Evolutionary conservation across 2,797 vertebrate species (phyloP).

Genomic region (Liasis olivaceus): DNA sequence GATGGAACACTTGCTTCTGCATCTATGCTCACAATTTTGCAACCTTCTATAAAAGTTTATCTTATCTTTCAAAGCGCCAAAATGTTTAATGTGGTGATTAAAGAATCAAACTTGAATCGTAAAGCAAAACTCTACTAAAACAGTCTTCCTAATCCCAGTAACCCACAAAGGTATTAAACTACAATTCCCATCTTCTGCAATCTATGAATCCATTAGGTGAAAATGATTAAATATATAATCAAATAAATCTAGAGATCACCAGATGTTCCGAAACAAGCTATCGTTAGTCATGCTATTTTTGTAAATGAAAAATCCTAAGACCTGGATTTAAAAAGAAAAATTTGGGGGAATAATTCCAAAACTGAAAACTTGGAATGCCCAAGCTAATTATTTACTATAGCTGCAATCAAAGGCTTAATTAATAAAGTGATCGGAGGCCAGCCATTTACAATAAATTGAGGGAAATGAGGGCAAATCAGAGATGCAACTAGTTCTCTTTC

Average conservation of each 20-base stretch:
- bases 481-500: neutral
- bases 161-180: neutral
- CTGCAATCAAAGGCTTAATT: constrained; percentile 1
- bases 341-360: neutral
- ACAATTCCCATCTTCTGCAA: neutral
- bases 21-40: neutral
- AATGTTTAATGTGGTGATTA: neutral
- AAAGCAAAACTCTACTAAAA: neutral
- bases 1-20: neutral
- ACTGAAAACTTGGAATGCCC: neutral
- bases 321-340: neutral
- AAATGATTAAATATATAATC: neutral
- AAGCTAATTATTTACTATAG: neutral
- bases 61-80: neutral
- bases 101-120: neutral
- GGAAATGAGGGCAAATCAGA: neutral
- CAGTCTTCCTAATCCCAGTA: neutral
- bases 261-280: neutral
- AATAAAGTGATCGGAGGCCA: constrained; percentile 16
- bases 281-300: constrained; percentile 5
- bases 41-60: neutral
- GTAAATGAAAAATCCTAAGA: neutral
- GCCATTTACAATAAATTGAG: constrained; percentile 25
- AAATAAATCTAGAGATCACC: neutral
- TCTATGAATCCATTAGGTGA: neutral